A percentile compares a stretch with the other conserved stretches of the same genome.
Conservation (phyloP, 2,888 invertebrate genomes). For the Gymnoscelis rufifasciata region DNA sequence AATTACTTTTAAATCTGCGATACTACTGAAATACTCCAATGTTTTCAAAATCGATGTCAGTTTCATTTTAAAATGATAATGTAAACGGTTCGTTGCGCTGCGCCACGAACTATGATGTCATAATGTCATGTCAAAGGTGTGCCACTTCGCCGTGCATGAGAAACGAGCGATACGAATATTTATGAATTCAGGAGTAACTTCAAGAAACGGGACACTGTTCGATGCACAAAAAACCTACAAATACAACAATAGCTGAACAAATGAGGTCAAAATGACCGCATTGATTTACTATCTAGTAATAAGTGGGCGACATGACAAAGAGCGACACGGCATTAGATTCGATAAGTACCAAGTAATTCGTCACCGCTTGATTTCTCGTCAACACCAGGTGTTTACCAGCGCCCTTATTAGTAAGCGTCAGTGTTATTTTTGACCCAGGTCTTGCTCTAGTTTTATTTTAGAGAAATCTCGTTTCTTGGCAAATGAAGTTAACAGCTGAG, state of each 20-base stretch:
- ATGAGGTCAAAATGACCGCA: background rate
- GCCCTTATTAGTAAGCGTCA: conserved; percentile 48
- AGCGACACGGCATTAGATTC: conserved; percentile 25
- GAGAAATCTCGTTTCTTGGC: conserved; percentile 9
- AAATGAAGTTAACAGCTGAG: conserved; percentile 18
- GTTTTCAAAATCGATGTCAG: too few relatives aligned
- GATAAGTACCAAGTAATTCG: conserved; percentile 28
- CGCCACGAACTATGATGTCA: too few relatives aligned
- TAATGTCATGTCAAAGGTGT: too few relatives aligned
- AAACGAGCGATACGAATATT: conserved; percentile 9
- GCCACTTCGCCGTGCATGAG: conserved; percentile 1
- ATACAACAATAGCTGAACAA: background rate
- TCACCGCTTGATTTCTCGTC: conserved; percentile 33
- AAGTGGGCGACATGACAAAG: conserved; percentile 29
- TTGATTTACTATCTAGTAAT: conserved; percentile 12
- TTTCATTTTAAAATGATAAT: too few relatives aligned
- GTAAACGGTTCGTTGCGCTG: too few relatives aligned
- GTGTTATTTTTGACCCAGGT: conserved; percentile 42
- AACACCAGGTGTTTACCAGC: conserved; percentile 44
- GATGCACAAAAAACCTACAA: background rate
- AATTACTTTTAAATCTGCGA: too few relatives aligned
- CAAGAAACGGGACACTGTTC: conserved; percentile 2
- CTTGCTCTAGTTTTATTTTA: conserved; percentile 18
- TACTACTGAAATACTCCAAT: too few relatives aligned
- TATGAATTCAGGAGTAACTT: conserved; percentile 7